Evolutionary conservation across 2,888 invertebrate species (phyloP), one percentile per base, ranked within the genome.

Genomic region (Phengaris alcon): DNA sequence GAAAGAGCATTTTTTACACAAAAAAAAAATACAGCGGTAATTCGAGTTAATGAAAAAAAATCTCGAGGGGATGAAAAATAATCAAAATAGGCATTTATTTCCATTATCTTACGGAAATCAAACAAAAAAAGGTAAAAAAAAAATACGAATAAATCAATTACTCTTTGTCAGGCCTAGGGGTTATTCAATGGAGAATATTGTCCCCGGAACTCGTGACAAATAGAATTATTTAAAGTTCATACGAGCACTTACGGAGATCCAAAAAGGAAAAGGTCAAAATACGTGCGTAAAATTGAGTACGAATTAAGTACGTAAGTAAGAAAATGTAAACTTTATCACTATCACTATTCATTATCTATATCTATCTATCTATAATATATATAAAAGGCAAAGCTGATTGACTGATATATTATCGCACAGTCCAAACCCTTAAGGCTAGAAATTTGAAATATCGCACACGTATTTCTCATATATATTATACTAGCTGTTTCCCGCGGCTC

Each of bases 111-210:
- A 9, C 35, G 64, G 64, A 64, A 64, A 64, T 64, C 44, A 44
- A 64, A 59, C 59, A 59, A 59, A 59, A 59, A n/a, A 59, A 35
- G 10, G 8, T 0, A 48, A 64, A 64, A 64, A 64, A 64, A 64
- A 64, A 64, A 64, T 64, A 35, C 64, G 64, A 64, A 64, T 64
- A 64, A 44, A 64, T 64, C 64, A 64, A 64, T 64, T 64, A 64
- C 35, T 64, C 64, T 64, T 44, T 64, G 64, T 64, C 64, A 64
- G 64, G 10, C 0, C 64, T 15, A 0, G 35, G 64, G 64, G 64
- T 12, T 64, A 64, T 44, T 64, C 64, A 35, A 64, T 44, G 35
- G 64, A 64, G 64, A 44, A 64, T 64, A 35, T 64, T 6, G 64
- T 52, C 6, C 35, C 64, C 35, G 35, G 6, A 64, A 35, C 35